These are phyloP conservation scores for Macrobrachium rosenbergii DNA, from an alignment of 1,140 invertebrate species.

Conservation along the genomic window DNA sequence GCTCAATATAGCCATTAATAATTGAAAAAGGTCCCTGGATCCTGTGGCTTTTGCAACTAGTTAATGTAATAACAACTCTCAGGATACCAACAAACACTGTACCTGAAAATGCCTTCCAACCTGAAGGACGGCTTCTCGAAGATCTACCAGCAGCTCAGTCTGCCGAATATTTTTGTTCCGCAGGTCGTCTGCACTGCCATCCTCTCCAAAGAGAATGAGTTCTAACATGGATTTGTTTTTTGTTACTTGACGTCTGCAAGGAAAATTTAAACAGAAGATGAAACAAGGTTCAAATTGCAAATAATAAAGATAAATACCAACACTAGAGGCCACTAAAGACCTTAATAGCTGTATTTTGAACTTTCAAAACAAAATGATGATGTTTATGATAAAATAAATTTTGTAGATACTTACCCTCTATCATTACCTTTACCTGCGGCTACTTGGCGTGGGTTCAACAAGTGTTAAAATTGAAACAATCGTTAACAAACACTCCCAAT, in stretches of 20 bases:
- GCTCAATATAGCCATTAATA: too few relatives aligned
- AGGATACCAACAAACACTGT: constrained; percentile 67
- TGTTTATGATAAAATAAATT: too few relatives aligned
- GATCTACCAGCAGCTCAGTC: constrained; percentile 94
- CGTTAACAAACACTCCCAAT: too few relatives aligned
- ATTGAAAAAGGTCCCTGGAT: background rate
- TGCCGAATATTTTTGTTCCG: constrained; percentile 98
- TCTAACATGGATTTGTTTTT: constrained; percentile 92
- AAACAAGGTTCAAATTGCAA: background rate
- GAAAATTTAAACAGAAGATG: constrained; percentile 7
- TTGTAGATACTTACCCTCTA: too few relatives aligned
- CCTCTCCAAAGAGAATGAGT: constrained; percentile 86
- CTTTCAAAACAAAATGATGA: too few relatives aligned
- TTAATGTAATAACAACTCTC: background rate
- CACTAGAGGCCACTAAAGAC: too few relatives aligned
- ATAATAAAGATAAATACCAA: background rate
- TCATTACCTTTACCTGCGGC: too few relatives aligned
- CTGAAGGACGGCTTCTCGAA: constrained; percentile 92
- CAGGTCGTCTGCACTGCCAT: constrained; percentile 78
- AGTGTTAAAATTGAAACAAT: too few relatives aligned
- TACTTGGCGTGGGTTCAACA: too few relatives aligned
- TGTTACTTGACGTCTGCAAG: constrained; percentile 83
- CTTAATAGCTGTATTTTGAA: too few relatives aligned
- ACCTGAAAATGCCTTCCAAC: constrained; percentile 91
- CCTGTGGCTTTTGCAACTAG: too few relatives aligned